Base-by-base conservation (phyloP, 2,113 vertebrate genomes). In the Periophthalmus modestus region DNA sequence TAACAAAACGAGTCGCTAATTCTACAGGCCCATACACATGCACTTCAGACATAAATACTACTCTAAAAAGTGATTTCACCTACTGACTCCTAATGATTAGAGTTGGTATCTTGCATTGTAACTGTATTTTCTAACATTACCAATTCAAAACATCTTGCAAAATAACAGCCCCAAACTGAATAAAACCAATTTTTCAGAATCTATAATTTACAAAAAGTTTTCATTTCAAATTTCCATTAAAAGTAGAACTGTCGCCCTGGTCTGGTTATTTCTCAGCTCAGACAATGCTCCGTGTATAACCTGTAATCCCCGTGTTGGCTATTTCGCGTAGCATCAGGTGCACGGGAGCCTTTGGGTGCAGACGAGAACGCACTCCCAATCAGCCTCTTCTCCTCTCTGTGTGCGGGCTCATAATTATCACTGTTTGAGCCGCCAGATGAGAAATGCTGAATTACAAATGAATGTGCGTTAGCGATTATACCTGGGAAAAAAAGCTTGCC, bases 321-420 rank as follows among this genome's bases (percentile, higher is more conserved):
- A 62, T 76, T 78, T 72, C 57, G 63, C 58, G 63, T 57, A 75
- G 76, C 57, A 81, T 67, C 86, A 85, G 77, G 83, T 85, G 80
- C 57, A 73, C 52, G 57, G 80, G 68, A 69, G 81, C 69, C 80
- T 82, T 39, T 59, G 74, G 76, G 79, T 78, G 66, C 70, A 59
- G 73, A 82, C 69, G 68, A 75, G 71, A 75, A 70, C 61, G 0
- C 33, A 78, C 66, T 70, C 72, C 68, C 77, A 88, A 80, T 82
- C 69, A 72, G 61, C 36, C 36, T 72, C 50, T 9, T 10, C 34
- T 66, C 63, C 67, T 71, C 55, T 23, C 36, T 34, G 52, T 63
- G 54, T 5, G 4, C 15, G 65, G 14, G 11, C 28, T 39, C 28
- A 58, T 75, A 66, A 83, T 81, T 79, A 74, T 75, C 63, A 34